Conservation (phyloP, 2,797 vertebrate genomes). For the Brachyrhaphis roseni region DNA sequence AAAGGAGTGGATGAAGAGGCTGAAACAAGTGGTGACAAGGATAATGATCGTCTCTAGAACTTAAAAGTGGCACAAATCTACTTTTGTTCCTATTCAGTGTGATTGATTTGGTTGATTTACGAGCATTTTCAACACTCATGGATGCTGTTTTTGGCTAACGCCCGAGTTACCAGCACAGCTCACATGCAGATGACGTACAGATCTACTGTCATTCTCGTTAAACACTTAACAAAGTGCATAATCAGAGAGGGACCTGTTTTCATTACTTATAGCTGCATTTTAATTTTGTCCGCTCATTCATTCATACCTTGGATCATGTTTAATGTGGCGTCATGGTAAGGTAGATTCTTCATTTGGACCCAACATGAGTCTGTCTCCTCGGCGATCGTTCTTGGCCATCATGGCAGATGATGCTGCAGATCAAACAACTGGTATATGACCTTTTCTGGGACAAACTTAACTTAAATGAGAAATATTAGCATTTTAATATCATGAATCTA, state of each 20-base stretch:
- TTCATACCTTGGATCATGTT: neutral
- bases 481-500: neutral
- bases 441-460: neutral
- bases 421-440: neutral
- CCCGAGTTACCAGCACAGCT: neutral
- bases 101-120: neutral
- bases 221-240: neutral
- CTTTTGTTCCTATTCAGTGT: neutral
- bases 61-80: neutral
- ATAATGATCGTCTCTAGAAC: neutral
- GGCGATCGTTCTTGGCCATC: neutral
- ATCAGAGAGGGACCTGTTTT: neutral
- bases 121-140: neutral
- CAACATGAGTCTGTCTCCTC: neutral
- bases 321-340: neutral
- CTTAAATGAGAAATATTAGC: neutral
- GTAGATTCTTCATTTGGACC: neutral
- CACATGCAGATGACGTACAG: neutral
- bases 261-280: neutral
- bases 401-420: neutral
- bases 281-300: neutral
- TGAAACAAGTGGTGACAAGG: neutral
- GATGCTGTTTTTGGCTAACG: neutral
- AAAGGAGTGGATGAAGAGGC: neutral
- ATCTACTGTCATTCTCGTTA: neutral